Conservation (phyloP, 1,140 invertebrate species). For the Hylyphantes graminicola region DNA sequence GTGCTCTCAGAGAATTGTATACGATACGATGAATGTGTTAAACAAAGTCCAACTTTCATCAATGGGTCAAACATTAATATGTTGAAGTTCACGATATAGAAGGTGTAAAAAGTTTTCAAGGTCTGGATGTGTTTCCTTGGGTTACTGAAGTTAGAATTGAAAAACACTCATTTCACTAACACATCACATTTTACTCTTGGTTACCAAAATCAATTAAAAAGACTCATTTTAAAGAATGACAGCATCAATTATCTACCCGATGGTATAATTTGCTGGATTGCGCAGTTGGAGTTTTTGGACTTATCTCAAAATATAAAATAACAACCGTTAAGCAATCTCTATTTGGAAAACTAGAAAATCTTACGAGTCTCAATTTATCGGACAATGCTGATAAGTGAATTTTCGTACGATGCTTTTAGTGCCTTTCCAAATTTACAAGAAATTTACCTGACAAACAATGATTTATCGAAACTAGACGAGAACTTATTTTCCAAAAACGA, state of each 20-base stretch:
- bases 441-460: slow-evolving; percentile 25
- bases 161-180: neutral
- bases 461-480: slow-evolving; percentile 1
- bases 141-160: neutral
- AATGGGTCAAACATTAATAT: neutral
- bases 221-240: neutral
- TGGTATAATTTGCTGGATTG: neutral
- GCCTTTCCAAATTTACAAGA: neutral
- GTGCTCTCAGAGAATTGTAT: neutral
- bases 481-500: neutral
- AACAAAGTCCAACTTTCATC: neutral
- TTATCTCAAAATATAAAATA: slow-evolving; percentile 32
- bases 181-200: neutral
- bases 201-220: neutral
- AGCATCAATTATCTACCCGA: neutral
- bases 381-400: slow-evolving; percentile 5
- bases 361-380: slow-evolving; percentile 29
- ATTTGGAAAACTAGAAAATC: neutral
- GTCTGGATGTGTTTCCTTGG: neutral
- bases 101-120: neutral
- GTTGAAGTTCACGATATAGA: neutral
- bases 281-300: slow-evolving; percentile 8
- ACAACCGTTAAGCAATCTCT: neutral
- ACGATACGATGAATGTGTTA: neutral
- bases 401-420: neutral